A percentile compares a stretch with the other conserved stretches of the same genome.
Evolutionary conservation across 1,140 invertebrate genomes (phyloP).

Genomic region (Drosophila kepulauana): DNA sequence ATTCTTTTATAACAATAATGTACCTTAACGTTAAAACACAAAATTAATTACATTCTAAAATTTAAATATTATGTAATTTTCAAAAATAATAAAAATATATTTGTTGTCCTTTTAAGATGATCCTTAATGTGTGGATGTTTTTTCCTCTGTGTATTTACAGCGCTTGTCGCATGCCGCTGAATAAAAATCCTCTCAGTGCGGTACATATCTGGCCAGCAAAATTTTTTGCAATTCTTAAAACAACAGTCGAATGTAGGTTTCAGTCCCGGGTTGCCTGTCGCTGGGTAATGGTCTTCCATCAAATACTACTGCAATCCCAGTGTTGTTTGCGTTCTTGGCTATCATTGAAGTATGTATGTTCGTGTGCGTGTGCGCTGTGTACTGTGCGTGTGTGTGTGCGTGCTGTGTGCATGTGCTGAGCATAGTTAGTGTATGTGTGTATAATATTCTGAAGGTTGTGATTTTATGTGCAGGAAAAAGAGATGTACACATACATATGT

Average conservation of each 20-base stretch:
- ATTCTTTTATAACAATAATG: too few species aligned
- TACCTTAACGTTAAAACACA: too few species aligned
- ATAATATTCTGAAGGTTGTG: conserved; percentile 36
- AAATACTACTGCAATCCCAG: conserved; percentile 35
- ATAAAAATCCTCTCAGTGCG: conserved; percentile 40
- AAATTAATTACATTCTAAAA: too few species aligned
- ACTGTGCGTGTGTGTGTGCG: conserved; percentile 6
- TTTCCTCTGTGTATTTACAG: conserved; percentile 28
- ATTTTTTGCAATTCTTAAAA: conserved; percentile 41
- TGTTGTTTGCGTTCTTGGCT: conserved; percentile 47
- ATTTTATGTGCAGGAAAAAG: conserved; percentile 36
- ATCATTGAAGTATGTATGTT: conserved; percentile 40
- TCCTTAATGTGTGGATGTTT: not conserved
- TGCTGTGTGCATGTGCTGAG: conserved; percentile 4
- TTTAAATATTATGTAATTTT: too few species aligned
- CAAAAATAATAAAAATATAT: not conserved
- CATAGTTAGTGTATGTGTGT: conserved; percentile 8
- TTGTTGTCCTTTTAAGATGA: not conserved
- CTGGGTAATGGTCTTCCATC: conserved; percentile 61
- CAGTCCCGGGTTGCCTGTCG: conserved; percentile 63
- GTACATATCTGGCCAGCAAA: conserved; percentile 25
- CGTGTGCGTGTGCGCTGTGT: conserved; percentile 16
- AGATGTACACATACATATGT: conserved; percentile 2
- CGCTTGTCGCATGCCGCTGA: conserved; percentile 13
- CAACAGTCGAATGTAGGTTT: conserved; percentile 46